Percentiles rank a stretch among this genome's conserved stretches.
Conservation (phyloP, 2,113 vertebrate species). For the Lanius ludovicianus region DNA sequence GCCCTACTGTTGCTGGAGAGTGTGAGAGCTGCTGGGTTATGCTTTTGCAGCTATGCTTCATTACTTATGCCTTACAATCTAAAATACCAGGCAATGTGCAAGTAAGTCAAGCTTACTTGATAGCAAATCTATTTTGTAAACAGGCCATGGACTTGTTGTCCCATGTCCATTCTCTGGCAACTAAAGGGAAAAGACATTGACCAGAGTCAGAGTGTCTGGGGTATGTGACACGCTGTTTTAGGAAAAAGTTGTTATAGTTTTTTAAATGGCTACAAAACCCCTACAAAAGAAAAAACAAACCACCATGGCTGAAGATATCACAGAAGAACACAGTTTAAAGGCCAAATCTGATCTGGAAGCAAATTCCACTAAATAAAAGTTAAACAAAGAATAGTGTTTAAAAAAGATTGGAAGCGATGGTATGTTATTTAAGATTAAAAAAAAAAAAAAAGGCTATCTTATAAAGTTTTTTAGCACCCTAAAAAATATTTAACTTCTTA, state of each 20-base stretch:
- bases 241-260: background rate
- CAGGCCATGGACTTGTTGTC: background rate
- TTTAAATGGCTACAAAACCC: background rate
- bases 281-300: background rate
- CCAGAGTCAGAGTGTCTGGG: background rate
- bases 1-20: background rate
- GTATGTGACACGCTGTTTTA: background rate
- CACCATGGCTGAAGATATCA: background rate
- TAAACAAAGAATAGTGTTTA: background rate
- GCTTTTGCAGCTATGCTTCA: background rate
- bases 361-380: background rate
- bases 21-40: background rate
- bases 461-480: background rate
- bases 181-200: background rate
- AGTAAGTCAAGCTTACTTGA: background rate
- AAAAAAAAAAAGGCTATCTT: background rate
- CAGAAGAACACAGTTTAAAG: background rate
- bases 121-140: background rate
- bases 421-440: background rate
- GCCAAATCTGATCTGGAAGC: background rate
- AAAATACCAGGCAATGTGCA: background rate
- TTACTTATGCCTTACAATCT: background rate
- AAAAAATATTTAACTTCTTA: background rate
- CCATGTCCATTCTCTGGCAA: background rate
- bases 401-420: background rate